phyloP scores from a whole-genome alignment of 2,113 vertebrate species.

The Erythrocercus mccallii region DNA sequence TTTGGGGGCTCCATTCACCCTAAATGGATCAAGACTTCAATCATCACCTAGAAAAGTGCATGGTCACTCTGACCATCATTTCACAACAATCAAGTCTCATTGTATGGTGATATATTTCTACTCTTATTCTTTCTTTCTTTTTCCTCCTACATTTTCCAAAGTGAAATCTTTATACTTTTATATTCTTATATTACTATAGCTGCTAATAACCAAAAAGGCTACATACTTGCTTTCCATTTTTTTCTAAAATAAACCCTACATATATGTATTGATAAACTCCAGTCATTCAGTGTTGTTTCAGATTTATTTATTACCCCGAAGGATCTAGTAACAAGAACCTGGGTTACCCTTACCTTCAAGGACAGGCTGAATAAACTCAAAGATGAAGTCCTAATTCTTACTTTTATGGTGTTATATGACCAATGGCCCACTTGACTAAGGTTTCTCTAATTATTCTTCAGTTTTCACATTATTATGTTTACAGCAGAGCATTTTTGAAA shows the following conservation, averaged over 20 bases:
- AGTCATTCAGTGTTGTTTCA: neutral
- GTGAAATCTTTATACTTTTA: neutral
- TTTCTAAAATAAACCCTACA: neutral
- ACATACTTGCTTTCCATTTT: neutral
- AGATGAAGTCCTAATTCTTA: fast-evolving
- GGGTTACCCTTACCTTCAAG: neutral
- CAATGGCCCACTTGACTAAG: neutral
- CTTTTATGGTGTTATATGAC: neutral
- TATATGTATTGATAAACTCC: neutral
- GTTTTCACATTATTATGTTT: neutral
- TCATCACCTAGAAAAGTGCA: neutral
- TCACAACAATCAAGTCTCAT: neutral
- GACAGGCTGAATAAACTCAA: neutral
- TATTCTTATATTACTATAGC: neutral
- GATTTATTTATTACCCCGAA: neutral
- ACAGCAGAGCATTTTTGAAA: neutral
- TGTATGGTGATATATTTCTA: neutral
- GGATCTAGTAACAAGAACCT: neutral
- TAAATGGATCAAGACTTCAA: neutral
- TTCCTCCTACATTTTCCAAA: neutral
- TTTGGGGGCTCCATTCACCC: neutral
- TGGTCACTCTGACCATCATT: neutral
- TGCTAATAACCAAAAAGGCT: neutral
- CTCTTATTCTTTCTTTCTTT: neutral
- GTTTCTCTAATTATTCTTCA: neutral